Percentiles rank a stretch among this genome's conserved stretches.
These are phyloP conservation scores for Polymixis flavicincta DNA, from an alignment of 2,888 invertebrate genomes.

Conservation along the genomic window DNA sequence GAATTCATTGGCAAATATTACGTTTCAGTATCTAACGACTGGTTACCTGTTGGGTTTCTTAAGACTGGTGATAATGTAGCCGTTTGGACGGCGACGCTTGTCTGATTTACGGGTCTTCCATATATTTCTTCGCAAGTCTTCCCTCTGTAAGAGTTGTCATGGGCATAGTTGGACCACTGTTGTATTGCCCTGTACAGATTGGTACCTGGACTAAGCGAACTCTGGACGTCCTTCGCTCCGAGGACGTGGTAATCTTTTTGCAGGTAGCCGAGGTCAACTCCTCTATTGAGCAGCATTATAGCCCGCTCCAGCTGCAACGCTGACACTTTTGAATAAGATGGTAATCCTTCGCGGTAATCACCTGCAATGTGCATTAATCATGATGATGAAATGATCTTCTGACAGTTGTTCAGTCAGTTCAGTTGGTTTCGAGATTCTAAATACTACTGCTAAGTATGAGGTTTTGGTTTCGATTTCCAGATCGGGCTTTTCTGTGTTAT, in stretches of 20 bases:
- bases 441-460: neutral
- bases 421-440: too few species aligned
- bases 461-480: neutral
- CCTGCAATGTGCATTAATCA: constrained; percentile 70
- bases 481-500: neutral
- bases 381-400: constrained; percentile 18
- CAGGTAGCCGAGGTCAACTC: constrained; percentile 76
- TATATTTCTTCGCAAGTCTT: constrained; percentile 76
- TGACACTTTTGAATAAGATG: constrained; percentile 73
- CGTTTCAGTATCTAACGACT: constrained; percentile 8
- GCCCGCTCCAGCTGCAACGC: constrained; percentile 74
- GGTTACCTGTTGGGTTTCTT: neutral
- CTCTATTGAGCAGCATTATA: constrained; percentile 75
- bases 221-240: constrained; percentile 77
- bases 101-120: constrained; percentile 13
- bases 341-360: constrained; percentile 80
- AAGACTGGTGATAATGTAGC: neutral
- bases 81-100: neutral
- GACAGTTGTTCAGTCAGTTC: neutral
- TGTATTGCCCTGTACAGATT: constrained; percentile 77
- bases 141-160: constrained; percentile 67
- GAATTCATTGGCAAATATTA: neutral
- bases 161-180: constrained; percentile 75
- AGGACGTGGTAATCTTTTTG: constrained; percentile 76
- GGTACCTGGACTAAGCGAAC: constrained; percentile 79